Evolutionary conservation across 2,113 vertebrate genomes (phyloP).

Genomic region (Peromyscus leucopus): DNA sequence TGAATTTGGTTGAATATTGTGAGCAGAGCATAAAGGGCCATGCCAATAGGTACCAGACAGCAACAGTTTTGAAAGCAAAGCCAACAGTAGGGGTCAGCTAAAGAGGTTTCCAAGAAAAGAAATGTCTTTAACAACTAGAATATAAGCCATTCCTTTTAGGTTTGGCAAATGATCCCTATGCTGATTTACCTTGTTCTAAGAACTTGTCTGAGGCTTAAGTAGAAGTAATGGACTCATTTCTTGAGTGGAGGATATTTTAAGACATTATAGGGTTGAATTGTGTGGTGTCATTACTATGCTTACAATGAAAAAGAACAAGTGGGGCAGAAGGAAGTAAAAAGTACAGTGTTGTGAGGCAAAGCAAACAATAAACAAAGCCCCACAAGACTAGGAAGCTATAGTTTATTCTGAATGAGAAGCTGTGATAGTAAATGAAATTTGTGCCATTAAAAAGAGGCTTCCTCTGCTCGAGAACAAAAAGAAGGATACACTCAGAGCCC

Average conservation of each 20-base stretch:
- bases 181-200: not conserved
- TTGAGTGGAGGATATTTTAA: not conserved
- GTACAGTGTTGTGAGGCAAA: not conserved
- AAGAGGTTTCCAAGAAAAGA: not conserved
- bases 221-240: not conserved
- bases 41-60: not conserved
- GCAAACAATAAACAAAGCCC: not conserved
- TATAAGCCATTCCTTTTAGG: not conserved
- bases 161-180: not conserved
- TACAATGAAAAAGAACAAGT: not conserved
- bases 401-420: not conserved
- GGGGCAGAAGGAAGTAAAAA: no score
- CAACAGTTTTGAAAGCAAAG: not conserved
- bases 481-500: not conserved
- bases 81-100: not conserved
- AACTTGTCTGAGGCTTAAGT: not conserved
- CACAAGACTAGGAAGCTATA: not conserved
- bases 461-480: not conserved
- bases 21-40: not conserved
- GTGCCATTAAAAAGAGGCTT: no score
- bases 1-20: not conserved
- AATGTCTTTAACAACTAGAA: not conserved
- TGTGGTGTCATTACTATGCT: not conserved
- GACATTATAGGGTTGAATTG: not conserved
- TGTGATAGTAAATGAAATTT: not conserved